Base-by-base conservation (phyloP, 2,113 vertebrate genomes). In the Cynoglossus semilaevis region DNA sequence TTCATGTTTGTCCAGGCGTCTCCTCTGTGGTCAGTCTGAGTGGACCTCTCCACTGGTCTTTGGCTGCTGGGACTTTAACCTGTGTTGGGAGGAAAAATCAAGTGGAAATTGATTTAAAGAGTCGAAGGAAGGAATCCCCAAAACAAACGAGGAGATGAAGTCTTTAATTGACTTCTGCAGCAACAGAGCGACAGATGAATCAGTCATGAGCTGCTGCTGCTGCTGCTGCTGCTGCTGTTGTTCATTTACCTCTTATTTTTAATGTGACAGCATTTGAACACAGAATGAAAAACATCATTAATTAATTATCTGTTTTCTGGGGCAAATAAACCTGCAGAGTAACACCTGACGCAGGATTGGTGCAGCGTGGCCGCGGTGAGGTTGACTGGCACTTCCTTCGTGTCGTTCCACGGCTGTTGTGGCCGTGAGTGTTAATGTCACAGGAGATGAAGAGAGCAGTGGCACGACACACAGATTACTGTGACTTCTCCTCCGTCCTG, bases 401-500 rank as follows among this genome's bases (percentile, higher is more conserved):
- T 19, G 50, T 42, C 60, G 69, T 54, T 29, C 22, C 22, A 29
- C 5, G 2, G 53, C 63, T 63, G 53, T 51, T 62, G 61, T 19
- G 50, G 1, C 36, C 40, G 40, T 47, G 62, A 59, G 42, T 80
- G 76, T 81, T 67, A 50, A 49, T 66, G 65, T 72, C 49, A 19
- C 38, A 34, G 4, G 56, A 70, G 69, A 72, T 58, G 49, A 69
- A 71, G 61, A 55, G 56, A 56, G 56, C 36, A 18, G 70, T 13
- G 77, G 51, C 43, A 72, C 54, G 82, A 81, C 14, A 79, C 83
- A 83, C 74, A 75, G 70, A 77, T 73, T 66, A 63, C 22, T 59
- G 71, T 63, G 51, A 49, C 75, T 83, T 29, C 40, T 12, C 64
- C 59, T 77, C 59, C 62, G 67, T 47, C 70, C 65, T 66, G 67